Evolutionary conservation across 2,113 vertebrate species (phyloP).

Genomic region (Cacatua alba): DNA sequence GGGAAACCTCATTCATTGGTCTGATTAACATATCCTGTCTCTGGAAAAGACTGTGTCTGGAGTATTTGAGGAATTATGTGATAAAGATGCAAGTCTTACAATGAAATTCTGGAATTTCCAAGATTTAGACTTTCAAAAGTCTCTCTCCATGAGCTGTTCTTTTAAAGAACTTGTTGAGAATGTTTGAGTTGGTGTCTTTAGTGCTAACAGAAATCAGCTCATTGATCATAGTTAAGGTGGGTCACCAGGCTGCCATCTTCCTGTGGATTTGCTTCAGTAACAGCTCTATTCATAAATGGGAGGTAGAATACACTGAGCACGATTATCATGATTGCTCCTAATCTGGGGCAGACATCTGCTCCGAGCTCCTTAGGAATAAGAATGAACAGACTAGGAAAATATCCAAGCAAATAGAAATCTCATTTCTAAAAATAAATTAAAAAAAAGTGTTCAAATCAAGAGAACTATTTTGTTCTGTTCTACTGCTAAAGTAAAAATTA

Average conservation of each 20-base stretch:
- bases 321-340: not conserved
- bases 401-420: not conserved
- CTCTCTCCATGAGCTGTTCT: not conserved
- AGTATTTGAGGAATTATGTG: not conserved
- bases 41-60: not conserved
- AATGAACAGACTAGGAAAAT: not conserved
- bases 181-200: not conserved
- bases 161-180: not conserved
- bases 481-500: not conserved
- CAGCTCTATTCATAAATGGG: not conserved
- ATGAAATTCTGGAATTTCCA: not conserved
- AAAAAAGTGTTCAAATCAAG: not conserved
- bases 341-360: not conserved
- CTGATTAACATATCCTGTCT: not conserved
- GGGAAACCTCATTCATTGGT: not conserved
- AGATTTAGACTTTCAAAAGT: not conserved
- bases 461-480: not conserved
- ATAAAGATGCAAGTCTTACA: not conserved
- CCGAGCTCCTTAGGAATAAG: not conserved
- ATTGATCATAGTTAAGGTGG: rapidly evolving
- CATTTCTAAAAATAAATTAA: not conserved
- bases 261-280: not conserved
- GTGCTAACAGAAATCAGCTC: not conserved
- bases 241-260: not conserved
- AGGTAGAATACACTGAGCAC: not conserved